Percentiles rank a stretch among this genome's conserved stretches.
Evolutionary conservation across 2,888 invertebrate species (phyloP).

Genomic region (Coleophora flavipennella): DNA sequence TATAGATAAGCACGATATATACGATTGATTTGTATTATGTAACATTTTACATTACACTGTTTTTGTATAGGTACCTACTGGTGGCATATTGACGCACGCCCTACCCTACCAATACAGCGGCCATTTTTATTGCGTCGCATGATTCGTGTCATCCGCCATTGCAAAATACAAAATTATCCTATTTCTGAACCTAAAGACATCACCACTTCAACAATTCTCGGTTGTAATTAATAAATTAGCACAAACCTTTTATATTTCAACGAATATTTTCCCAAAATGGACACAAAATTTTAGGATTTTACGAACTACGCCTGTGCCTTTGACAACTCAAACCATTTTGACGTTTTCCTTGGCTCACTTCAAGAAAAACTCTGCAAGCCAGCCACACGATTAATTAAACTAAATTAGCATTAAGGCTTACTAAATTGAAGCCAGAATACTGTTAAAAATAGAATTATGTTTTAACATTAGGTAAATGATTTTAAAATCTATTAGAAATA

Average conservation of each 20-base stretch:
- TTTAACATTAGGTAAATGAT: too few relatives aligned
- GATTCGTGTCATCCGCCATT: constrained; percentile 73
- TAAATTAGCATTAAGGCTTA: constrained; percentile 1
- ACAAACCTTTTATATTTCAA: constrained; percentile 42
- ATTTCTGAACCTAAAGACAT: constrained; percentile 34
- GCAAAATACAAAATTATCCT: constrained; percentile 46
- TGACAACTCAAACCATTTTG: constrained; percentile 70
- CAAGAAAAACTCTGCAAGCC: constrained; percentile 34
- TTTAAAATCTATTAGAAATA: too few relatives aligned
- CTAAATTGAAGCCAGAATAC: too few relatives aligned
- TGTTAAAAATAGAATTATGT: too few relatives aligned
- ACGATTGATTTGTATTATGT: neutral
- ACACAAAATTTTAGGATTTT: constrained; percentile 51
- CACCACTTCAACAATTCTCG: constrained; percentile 37
- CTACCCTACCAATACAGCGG: constrained; percentile 63
- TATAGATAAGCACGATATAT: neutral
- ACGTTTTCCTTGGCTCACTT: constrained; percentile 48
- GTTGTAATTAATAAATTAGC: constrained; percentile 35
- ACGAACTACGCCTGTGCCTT: constrained; percentile 58
- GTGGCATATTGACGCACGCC: constrained; percentile 63
- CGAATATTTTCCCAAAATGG: constrained; percentile 40
- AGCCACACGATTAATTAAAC: constrained; percentile 36
- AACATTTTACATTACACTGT: too few relatives aligned
- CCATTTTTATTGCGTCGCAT: constrained; percentile 72
- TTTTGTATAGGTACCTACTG: constrained; percentile 26